phyloP scores from a whole-genome alignment of 2,797 vertebrate genomes.

The Sebastiscus albofasciatus region DNA sequence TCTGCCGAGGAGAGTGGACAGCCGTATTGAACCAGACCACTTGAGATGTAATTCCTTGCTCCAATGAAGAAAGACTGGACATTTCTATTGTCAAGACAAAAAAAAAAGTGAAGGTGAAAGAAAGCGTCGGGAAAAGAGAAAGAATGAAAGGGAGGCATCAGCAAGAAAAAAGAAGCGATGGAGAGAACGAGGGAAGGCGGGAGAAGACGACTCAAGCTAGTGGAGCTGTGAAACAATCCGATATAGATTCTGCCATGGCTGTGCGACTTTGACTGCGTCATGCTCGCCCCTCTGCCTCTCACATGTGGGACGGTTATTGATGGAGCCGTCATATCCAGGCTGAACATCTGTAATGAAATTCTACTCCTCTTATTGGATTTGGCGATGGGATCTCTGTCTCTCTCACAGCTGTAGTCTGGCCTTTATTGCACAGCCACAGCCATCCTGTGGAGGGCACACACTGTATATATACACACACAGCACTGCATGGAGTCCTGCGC shows the following conservation, averaged over 20 bases:
- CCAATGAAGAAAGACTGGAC: constrained; percentile 78
- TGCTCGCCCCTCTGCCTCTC: constrained; percentile 64
- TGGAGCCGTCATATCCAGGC: constrained; percentile 81
- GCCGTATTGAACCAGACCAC: constrained; percentile 73
- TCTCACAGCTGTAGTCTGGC: constrained; percentile 70
- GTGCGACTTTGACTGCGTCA: constrained; percentile 68
- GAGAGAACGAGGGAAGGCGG: constrained; percentile 12
- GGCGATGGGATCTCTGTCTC: constrained; percentile 73
- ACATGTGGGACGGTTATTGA: constrained; percentile 81
- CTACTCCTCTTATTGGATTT: constrained; percentile 79
- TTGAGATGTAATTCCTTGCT: constrained; percentile 82
- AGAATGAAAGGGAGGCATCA: constrained; percentile 60
- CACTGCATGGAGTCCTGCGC: constrained; percentile 16
- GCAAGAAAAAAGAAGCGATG: constrained; percentile 37
- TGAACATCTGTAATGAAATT: constrained; percentile 84
- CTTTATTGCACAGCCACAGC: constrained; percentile 65
- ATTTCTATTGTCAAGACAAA: constrained; percentile 72
- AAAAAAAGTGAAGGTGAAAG: constrained; percentile 54
- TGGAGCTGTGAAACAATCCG: constrained; percentile 69
- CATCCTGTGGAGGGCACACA: constrained; percentile 23
- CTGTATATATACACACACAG: constrained; percentile 18
- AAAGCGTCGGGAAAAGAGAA: constrained; percentile 28
- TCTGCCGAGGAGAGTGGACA: constrained; percentile 59
- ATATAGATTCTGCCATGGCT: constrained; percentile 69
- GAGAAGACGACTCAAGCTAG: constrained; percentile 43